A percentile compares a stretch with the other conserved stretches of the same genome.
Conservation (phyloP, 2,888 invertebrate genomes). For the Sarcophaga subvicina region DNA sequence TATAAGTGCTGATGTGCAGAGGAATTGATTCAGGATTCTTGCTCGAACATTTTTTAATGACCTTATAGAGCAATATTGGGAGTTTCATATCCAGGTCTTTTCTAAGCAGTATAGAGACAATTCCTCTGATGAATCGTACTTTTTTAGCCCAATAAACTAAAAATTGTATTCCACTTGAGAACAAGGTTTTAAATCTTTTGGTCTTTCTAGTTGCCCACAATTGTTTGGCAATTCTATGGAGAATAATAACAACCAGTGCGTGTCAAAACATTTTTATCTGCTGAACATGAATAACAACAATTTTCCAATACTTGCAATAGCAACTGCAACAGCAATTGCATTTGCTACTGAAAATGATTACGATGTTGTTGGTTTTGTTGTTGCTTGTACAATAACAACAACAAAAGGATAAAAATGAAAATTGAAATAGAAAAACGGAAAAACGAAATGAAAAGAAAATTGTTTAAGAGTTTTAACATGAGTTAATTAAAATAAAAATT, state of each 20-base stretch:
- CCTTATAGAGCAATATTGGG: no score
- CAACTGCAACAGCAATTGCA: neutral
- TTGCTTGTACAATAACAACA: neutral
- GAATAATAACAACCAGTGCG: slow-evolving; percentile 42
- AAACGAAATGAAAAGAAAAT: slow-evolving; percentile 3
- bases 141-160: no score
- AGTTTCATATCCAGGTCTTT: no score
- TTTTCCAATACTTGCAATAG: no score
- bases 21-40: no score
- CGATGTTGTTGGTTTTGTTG: neutral
- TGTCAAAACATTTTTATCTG: slow-evolving; percentile 46
- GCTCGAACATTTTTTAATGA: no score
- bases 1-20: no score
- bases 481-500: slow-evolving; percentile 55
- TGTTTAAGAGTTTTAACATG: slow-evolving; percentile 35
- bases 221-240: neutral
- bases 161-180: no score
- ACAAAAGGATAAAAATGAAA: no score
- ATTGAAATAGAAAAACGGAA: neutral
- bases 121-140: no score
- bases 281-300: slow-evolving; percentile 28
- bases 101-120: no score
- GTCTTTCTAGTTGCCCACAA: neutral
- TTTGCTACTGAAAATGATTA: neutral
- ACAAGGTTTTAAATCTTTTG: neutral